phyloP scores from a whole-genome alignment of 2,797 vertebrate species.

The Steatocranus sp. region DNA sequence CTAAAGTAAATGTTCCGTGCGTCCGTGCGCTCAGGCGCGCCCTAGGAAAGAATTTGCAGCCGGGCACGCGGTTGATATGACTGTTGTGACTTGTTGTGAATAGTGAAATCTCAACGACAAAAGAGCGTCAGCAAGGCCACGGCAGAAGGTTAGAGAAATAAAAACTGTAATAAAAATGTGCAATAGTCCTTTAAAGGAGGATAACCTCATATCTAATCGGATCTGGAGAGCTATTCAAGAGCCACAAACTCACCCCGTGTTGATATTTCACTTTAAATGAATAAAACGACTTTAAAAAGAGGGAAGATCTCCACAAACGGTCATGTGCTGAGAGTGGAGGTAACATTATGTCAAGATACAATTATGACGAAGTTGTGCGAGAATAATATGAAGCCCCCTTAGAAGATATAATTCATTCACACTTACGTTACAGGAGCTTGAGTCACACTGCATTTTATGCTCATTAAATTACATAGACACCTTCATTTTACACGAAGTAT shows the following conservation, averaged over 20 bases:
- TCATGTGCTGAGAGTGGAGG: not conserved
- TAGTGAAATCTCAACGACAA: not conserved
- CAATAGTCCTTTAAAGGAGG: not conserved
- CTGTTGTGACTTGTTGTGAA: conserved; percentile 47
- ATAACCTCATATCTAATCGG: not conserved
- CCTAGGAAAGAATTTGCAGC: conserved; percentile 41
- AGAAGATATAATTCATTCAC: not conserved
- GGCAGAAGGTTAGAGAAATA: not conserved
- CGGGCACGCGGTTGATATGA: not conserved
- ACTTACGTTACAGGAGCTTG: not conserved
- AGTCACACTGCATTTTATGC: not conserved
- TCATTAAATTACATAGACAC: not conserved
- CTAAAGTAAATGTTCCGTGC: not conserved
- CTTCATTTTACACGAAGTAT: not conserved
- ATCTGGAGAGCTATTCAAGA: not conserved
- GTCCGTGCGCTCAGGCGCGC: conserved; percentile 21
- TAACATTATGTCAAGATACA: not conserved
- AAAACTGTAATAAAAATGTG: not conserved
- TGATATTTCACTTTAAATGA: not conserved
- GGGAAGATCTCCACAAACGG: not conserved
- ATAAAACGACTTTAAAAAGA: not conserved
- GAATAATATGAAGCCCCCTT: not conserved
- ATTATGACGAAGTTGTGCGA: not conserved
- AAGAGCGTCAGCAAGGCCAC: not conserved
- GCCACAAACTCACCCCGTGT: not conserved